Base-by-base conservation (phyloP, 2,113 vertebrate genomes). In the Tupaia chinensis region DNA sequence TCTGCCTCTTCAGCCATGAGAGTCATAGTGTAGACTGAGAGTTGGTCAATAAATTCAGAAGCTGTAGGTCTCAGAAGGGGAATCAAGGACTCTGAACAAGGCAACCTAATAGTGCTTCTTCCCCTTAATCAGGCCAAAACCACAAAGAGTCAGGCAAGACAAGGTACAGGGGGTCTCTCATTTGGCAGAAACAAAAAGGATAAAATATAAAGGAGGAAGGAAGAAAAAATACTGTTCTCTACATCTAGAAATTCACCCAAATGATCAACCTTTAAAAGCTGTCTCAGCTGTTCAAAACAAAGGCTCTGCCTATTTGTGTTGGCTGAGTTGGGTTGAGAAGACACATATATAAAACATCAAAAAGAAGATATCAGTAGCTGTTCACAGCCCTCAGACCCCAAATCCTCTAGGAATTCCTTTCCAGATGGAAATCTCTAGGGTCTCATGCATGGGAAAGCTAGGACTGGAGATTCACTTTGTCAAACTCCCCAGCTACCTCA, bases 271-370 rank as follows among this genome's bases (percentile, higher is more conserved):
- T 79, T 54, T 77, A 92, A 78, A 29, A 65, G 63, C 89, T 83
- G 63, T 32, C 93, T 81, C 93, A 94, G 89, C 54, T 93, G 56
- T 93, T 96, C 82, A 88, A 95, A 90, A 87, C 53, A 20, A 29
- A 79, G 70, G 25, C 25, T 89, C 83, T 94, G 76, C 72, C 70
- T 79, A 56, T 66, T 79, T 13, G 1, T 92, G 85, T 84, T 8
- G 23, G 70, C 89, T 44, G 77, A 54, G 97, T 95, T 92, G 87
- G 97, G 92, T 96, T 89, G 97, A 98, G 96, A 96, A 97, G 94
- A 76, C 87, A 68, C 95, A 98, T 97, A 87, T 97, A 98, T 98
- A 98, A 98, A 98, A 98, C 98, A 98, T 98, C 98, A 98, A 98
- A 98, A 98, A 96, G 66, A 91, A 91, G 91, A 87, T 89, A 95